Evolutionary conservation across 2,888 invertebrate species (phyloP).

Genomic region (Euplexia lucipara): DNA sequence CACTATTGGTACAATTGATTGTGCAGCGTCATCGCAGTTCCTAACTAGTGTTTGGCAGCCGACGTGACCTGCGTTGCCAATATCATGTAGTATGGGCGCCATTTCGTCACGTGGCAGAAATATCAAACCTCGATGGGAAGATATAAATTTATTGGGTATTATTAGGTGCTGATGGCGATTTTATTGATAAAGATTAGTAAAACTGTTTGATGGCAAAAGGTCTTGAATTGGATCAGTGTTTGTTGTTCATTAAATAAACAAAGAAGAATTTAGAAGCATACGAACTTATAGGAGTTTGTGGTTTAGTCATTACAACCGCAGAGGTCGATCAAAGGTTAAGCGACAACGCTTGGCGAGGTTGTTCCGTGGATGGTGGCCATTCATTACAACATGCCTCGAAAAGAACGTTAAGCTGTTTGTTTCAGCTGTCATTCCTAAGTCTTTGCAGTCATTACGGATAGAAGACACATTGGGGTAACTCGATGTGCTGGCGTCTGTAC

Average conservation of each 20-base stretch:
- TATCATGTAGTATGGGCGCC: constrained; percentile 65
- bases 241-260: neutral
- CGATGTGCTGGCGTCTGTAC: too few species aligned
- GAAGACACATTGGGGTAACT: too few species aligned
- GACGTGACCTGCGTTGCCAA: constrained; percentile 73
- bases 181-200: constrained; percentile 24
- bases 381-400: too few species aligned
- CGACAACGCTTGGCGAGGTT: too few species aligned
- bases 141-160: constrained; percentile 54
- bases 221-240: neutral
- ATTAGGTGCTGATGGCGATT: constrained; percentile 45
- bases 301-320: too few species aligned
- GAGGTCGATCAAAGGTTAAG: too few species aligned
- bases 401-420: too few species aligned
- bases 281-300: too few species aligned
- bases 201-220: neutral
- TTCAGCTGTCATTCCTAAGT: too few species aligned
- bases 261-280: neutral
- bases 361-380: too few species aligned
- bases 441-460: too few species aligned
- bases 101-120: constrained; percentile 53
- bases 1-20: constrained; percentile 58
- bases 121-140: constrained; percentile 46
- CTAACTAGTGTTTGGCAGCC: constrained; percentile 73
- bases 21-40: constrained; percentile 55